Evolutionary conservation across 2,888 invertebrate genomes (phyloP).

Genomic region (Dryocosmus kuriphilus): DNA sequence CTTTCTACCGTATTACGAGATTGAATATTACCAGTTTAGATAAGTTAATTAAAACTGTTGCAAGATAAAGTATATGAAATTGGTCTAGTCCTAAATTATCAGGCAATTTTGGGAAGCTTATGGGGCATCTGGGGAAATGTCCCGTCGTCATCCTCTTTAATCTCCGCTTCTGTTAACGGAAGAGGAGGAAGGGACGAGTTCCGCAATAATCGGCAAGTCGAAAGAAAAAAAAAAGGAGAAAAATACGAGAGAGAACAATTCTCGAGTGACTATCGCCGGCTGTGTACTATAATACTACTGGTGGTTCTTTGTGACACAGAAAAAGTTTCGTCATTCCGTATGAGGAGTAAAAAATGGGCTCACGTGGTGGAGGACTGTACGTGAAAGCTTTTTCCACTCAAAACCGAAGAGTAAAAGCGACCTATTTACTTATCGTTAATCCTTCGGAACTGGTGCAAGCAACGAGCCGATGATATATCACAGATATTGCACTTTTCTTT

Average conservation of each 20-base stretch:
- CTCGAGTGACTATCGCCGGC: not conserved
- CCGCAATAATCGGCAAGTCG: slow-evolving; percentile 16
- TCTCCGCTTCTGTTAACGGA: slow-evolving; percentile 6
- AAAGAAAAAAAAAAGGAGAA: slow-evolving; percentile 7
- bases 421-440: slow-evolving; percentile 53
- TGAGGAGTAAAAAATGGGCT: slow-evolving; percentile 28
- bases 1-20: no score
- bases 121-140: not conserved
- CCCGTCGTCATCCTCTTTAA: slow-evolving; percentile 1
- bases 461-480: slow-evolving; percentile 30
- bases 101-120: slow-evolving; percentile 9
- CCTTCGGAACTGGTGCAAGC: slow-evolving; percentile 40
- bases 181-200: slow-evolving; percentile 6
- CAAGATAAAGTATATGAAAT: not conserved
- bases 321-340: slow-evolving; percentile 34
- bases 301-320: slow-evolving; percentile 13
- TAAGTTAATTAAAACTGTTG: no score
- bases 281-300: slow-evolving; percentile 1
- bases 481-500: slow-evolving; percentile 34
- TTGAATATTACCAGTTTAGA: no score
- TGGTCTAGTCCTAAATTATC: slow-evolving; percentile 16
- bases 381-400: slow-evolving; percentile 33
- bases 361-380: slow-evolving; percentile 24
- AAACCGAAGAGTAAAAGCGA: slow-evolving; percentile 49
- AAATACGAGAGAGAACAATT: slow-evolving; percentile 14